Evolutionary conservation across 2,113 vertebrate species (phyloP), one percentile per base, ranked within the genome.

Genomic region (Actenoides lindsayi): DNA sequence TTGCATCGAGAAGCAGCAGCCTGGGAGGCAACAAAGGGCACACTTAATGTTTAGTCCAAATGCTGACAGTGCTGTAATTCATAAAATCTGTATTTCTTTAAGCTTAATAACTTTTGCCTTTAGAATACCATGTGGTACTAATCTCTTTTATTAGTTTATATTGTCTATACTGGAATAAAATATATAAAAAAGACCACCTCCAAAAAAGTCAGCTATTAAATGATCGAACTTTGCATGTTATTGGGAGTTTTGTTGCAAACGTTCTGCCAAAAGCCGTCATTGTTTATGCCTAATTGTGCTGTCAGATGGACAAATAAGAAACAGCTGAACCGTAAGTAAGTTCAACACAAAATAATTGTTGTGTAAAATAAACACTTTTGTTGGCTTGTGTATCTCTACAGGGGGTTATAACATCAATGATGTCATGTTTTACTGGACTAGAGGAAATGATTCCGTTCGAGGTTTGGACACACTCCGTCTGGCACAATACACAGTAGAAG

Each of bases 371-470:
- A 95, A 90, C 69, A 83, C 51, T 80, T 6, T 69, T 71, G 30
- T 85, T 93, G 90, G 75, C 59, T 90, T 91, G 41, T 86, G 41
- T 93, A 33, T 91, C 74, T 15, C 87, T 88, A 13, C 94, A 99
- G 99, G 99, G 99, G 98, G 99, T 88, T 99, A 99, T 96, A 99
- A 99, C 92, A 97, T 98, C 91, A 99, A 99, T 69, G 99, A 99
- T 94, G 98, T 99, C 53, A 98, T 97, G 96, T 99, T 99, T 95
- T 98, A 99, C 97, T 99, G 99, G 99, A 99, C 99, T 41, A 97
- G 99, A 97, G 99, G 99, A 85, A 99, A 99, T 70, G 98, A 99
- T 94, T 99, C 99, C 2, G 99, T 99, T 93, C 98, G 98, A 67
- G 99, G 99, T 10, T 95, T 99, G 82, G 98, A 99, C 91, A 97